Base-by-base conservation (phyloP, 2,888 invertebrate species). In the Diadegma fenestrale region DNA sequence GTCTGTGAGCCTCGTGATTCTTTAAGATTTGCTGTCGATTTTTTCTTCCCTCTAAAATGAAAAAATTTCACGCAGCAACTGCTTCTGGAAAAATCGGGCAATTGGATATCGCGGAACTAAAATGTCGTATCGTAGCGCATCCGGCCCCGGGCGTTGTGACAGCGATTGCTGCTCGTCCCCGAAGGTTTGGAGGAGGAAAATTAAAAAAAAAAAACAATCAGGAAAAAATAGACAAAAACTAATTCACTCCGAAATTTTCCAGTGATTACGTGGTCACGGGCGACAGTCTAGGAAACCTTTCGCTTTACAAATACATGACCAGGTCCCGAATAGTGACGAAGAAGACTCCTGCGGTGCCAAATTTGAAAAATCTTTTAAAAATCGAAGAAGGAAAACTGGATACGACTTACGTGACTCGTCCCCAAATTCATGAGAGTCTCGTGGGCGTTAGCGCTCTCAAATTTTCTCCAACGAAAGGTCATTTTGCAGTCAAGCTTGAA, bases 391-490 rank as follows among this genome's bases (percentile, higher is more conserved):
- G 73, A 26, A 81, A 82, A 1, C 68, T 73, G 2, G 84, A 80
- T 41, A 88, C 89, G 26, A 80, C 69, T 66, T 89, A 91, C 10
- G 77, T 90, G 5, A 91, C 89, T 0, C 88, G 88, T 69, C 86
- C 88, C 1, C 76, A 86, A 26, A 84, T n/a, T 2, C 81, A 88
- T 43, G 83, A 88, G 30, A 85, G 61, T 51, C 68, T 88, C 41
- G 81, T 73, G 7, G 81, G 85, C 0, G 77, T 92, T 6, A 90
- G 90, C 3, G 84, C 78, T 37, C 80, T 96, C 2, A 94, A 95
- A 90, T 96, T 95, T 92, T 95, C 96, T 0, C 95, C 95, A 12
- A 51, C 33, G 0, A 94, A 94, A 92, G 95, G 96, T 96, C 5
- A 43, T 43, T 61, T 43, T 30, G 10, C 1, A 6, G 10, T 19